Evolutionary conservation across 2,888 invertebrate genomes (phyloP).

Genomic region (Hirudinaria manillensis): DNA sequence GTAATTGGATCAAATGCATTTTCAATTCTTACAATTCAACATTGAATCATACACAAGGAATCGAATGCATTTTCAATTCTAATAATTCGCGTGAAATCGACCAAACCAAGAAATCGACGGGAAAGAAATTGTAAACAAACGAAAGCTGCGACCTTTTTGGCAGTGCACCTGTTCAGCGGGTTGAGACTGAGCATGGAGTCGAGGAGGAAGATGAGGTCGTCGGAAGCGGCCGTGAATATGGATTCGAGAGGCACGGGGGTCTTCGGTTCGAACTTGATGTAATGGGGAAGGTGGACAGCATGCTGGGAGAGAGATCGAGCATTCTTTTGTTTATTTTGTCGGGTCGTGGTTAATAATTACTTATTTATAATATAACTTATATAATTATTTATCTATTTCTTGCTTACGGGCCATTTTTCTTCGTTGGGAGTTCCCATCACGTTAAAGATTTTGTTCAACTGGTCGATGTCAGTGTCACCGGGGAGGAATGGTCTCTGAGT

Average conservation of each 20-base stretch:
- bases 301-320: constrained; percentile 41
- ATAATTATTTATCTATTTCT: background rate
- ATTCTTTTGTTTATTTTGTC: too few species aligned
- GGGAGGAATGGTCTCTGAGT: constrained; percentile 77
- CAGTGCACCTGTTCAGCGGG: constrained; percentile 74
- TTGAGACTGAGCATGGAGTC: constrained; percentile 72
- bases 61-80: too few species aligned
- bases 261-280: constrained; percentile 81
- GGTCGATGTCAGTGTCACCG: constrained; percentile 93
- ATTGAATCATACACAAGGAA: too few species aligned
- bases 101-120: background rate
- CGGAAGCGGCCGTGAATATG: constrained; percentile 89
- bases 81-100: background rate
- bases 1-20: too few species aligned
- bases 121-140: background rate
- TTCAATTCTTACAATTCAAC: too few species aligned
- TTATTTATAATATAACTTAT: background rate
- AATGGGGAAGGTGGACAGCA: constrained; percentile 68
- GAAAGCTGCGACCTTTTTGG: constrained; percentile 61
- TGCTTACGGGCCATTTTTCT: constrained; percentile 77
- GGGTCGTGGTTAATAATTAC: too few species aligned
- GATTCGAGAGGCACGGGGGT: constrained; percentile 76
- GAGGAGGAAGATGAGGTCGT: constrained; percentile 79
- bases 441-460: constrained; percentile 87
- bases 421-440: constrained; percentile 88